Evolutionary conservation across 2,888 invertebrate genomes (phyloP), one percentile per base, ranked within the genome.

Genomic region (Leptura quadrifasciata): DNA sequence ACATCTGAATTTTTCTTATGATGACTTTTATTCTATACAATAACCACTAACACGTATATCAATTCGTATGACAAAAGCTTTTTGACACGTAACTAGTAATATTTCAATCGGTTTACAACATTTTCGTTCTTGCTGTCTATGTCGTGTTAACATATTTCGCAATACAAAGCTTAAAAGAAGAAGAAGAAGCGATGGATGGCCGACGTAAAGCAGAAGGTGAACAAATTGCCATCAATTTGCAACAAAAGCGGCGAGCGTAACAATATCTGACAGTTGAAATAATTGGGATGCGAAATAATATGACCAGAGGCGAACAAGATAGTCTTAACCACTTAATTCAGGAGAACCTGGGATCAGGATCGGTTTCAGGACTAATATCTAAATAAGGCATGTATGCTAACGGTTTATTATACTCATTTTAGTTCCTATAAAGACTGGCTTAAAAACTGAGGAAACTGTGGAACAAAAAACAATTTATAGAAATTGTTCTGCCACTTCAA

Each of bases 231-330:
- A 27, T 12, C 15, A 24, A 24, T 24, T 24, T 60, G n/a, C 15
- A 60, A n/a, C 20, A 60, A 24, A 39, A 15, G 39, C 60, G 1
- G 10, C n/a, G 5, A 20, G 9, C 24, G 21, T 60, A 21, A 24
- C 21, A 24, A 60, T 60, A 60, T 21, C 24, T 8, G 24, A 24
- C 24, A 60, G 5, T 10, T 24, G 24, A 60, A 60, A 60, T 60
- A 60, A 60, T 60, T 60, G 60, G 60, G 60, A 60, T n/a, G 21
- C 18, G 60, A 60, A 24, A 20, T 21, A 24, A 24, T 9, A n/a
- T 12, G 60, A 60, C 60, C 24, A 24, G 15, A 15, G 8, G 18
- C 20, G 18, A 55, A 20, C 55, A 17, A 55, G 55, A n/a, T 9
- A 55, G 55, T 20, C n/a, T 2, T 55, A 15, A 39, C 15, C 39